Base-by-base conservation (phyloP, 2,888 invertebrate species). In the Trissolcus brochymenae region DNA sequence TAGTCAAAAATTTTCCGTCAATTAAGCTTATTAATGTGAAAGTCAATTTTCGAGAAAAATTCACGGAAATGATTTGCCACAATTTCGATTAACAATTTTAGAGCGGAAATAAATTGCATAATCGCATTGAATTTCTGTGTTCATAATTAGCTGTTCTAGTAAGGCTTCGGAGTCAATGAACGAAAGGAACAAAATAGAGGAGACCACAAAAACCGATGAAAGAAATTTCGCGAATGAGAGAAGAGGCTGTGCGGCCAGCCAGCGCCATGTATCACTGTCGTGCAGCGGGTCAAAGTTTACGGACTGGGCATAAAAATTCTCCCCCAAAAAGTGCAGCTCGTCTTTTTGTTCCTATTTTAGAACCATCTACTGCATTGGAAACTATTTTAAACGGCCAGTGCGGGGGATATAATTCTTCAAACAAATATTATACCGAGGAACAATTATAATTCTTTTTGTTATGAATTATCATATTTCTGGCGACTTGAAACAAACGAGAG, bases 181-280 rank as follows among this genome's bases (percentile, higher is more conserved):
- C 62, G 70, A 51, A 56, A 50, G 4, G 19, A n/a, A 6, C 35
- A 56, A 71, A 71, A 62, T 14, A 40, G 53, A 65, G 43, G 25
- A 35, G 35, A 35, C 35, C 35, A 35, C 35, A 65, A 61, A 57
- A 29, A n/a, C n/a, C 16, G 19, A 35, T 41, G 60, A 13, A 41
- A 71, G 51, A 71, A 66, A 71, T 76, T 65, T 66, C 55, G 71
- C 60, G 61, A 70, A 65, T 61, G 65, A 61, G 76, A 76, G 65
- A 64, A 76, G 65, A 65, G 50, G 21, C 35, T 35, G 25, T n/a
- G 21, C 64, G 82, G 80, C 79, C 81, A 83, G 73, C 81, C 79
- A 82, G 82, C 79, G 84, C 84, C 80, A 85, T 85, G 80, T 81
- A 81, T 85, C 85, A 84, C 85, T 85, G 85, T 85, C 85, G 81